These are phyloP conservation scores for Sterrhoptilus dennistouni DNA, from an alignment of 2,113 vertebrate genomes.

Conservation along the genomic window DNA sequence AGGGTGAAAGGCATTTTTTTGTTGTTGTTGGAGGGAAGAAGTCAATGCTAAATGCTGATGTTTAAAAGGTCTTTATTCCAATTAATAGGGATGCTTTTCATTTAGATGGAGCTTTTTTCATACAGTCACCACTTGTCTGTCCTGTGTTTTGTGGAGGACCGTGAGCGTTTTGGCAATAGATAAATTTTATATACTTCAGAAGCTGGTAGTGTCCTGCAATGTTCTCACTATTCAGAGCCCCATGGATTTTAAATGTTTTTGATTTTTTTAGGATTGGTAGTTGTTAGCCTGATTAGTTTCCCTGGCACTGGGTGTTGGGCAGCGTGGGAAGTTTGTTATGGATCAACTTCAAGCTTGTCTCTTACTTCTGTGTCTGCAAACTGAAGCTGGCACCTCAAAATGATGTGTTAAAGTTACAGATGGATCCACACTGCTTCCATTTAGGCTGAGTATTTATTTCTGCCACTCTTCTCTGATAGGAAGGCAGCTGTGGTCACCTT, in stretches of 20 bases:
- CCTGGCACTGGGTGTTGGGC: not conserved
- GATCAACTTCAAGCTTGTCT: not conserved
- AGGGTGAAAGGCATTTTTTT: not conserved
- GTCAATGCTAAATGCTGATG: not conserved
- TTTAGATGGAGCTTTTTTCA: not conserved
- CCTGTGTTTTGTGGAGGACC: not conserved
- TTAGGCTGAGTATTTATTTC: not conserved
- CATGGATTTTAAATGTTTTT: not conserved
- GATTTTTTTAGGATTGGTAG: not conserved
- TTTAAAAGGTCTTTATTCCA: slow-evolving; percentile 1
- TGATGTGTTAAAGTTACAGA: not conserved
- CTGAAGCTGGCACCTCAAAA: not conserved
- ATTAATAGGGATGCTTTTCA: slow-evolving; percentile 18
- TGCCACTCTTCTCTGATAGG: not conserved
- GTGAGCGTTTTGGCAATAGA: not conserved
- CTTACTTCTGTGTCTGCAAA: not conserved
- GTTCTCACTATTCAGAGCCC: not conserved
- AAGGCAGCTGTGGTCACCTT: slow-evolving; percentile 42
- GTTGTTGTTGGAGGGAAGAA: not conserved
- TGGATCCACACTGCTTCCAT: not conserved
- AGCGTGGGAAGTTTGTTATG: not conserved
- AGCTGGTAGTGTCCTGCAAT: not conserved
- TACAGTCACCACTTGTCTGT: not conserved
- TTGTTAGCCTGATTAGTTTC: not conserved
- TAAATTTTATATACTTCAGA: not conserved